A percentile compares a stretch with the other conserved stretches of the same genome.
These are phyloP conservation scores for Tauraco hartlaubi DNA, from an alignment of 2,797 vertebrate species.

Conservation along the genomic window DNA sequence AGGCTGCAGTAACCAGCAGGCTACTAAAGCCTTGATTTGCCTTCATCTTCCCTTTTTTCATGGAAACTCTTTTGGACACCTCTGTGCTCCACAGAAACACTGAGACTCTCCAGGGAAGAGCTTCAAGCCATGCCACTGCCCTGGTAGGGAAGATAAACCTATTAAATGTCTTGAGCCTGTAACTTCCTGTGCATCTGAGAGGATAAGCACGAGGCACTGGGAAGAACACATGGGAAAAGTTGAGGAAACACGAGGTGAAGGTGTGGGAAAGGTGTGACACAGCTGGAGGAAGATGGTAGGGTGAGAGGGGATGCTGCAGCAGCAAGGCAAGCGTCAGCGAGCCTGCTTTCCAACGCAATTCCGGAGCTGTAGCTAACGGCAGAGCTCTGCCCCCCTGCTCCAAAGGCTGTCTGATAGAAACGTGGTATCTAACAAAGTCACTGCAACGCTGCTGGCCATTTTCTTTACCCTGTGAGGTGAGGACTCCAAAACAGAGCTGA, in stretches of 20 bases:
- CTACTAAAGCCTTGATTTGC: background rate
- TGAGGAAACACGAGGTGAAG: background rate
- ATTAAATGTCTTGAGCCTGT: background rate
- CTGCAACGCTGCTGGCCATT: background rate
- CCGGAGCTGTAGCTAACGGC: background rate
- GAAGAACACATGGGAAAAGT: background rate
- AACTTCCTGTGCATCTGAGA: background rate
- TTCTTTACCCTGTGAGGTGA: background rate
- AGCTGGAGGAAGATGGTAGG: background rate
- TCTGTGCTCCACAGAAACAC: background rate
- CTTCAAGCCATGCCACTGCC: background rate
- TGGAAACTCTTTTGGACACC: background rate
- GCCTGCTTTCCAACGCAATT: background rate
- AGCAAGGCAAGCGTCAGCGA: background rate
- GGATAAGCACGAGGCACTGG: background rate
- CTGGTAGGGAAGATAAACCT: background rate
- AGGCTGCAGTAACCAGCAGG: background rate
- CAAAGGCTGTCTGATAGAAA: fast-evolving
- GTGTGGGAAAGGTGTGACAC: background rate
- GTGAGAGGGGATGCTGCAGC: background rate
- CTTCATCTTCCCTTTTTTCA: background rate
- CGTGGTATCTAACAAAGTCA: background rate
- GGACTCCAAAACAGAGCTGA: background rate
- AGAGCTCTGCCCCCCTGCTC: background rate
- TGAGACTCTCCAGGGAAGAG: background rate